A percentile compares a stretch with the other conserved stretches of the same genome.
Conservation (phyloP, 2,888 invertebrate species). For the Apamea monoglypha region DNA sequence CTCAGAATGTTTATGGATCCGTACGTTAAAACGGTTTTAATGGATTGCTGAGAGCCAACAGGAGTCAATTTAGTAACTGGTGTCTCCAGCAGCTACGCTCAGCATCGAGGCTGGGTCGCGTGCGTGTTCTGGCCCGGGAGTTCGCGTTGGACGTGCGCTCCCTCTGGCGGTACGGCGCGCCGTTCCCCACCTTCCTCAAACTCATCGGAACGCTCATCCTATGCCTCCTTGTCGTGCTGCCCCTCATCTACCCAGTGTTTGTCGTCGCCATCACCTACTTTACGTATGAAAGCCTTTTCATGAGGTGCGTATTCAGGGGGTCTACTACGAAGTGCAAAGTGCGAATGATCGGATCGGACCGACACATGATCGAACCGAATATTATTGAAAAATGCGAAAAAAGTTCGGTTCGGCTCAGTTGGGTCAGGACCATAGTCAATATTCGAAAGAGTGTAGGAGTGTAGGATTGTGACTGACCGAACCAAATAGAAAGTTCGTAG, state of each 20-base stretch:
- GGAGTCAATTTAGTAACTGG: constrained; percentile 26
- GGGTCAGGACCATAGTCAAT: no score
- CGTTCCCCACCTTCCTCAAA: constrained; percentile 88
- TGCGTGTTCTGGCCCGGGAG: constrained; percentile 79
- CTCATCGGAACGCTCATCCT: constrained; percentile 84
- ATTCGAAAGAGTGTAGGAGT: no score
- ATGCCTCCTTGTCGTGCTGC: constrained; percentile 81
- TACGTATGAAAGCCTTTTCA: constrained; percentile 81
- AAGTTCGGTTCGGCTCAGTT: no score
- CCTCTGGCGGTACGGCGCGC: constrained; percentile 87
- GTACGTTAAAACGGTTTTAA: neutral
- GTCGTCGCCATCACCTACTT: constrained; percentile 80
- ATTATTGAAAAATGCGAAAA: no score
- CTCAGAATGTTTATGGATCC: neutral
- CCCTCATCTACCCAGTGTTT: constrained; percentile 84
- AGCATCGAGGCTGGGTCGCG: constrained; percentile 79
- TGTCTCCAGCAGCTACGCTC: constrained; percentile 80
- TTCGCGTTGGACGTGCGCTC: constrained; percentile 82
- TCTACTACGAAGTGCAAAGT: no score
- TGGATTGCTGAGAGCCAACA: neutral
- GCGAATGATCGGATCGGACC: no score
- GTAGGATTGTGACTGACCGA: no score
- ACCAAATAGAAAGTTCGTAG: no score
- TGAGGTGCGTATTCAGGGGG: constrained; percentile 76
- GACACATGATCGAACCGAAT: no score